Evolutionary conservation across 2,797 vertebrate species (phyloP).

Genomic region (Eulemur mongoz): DNA sequence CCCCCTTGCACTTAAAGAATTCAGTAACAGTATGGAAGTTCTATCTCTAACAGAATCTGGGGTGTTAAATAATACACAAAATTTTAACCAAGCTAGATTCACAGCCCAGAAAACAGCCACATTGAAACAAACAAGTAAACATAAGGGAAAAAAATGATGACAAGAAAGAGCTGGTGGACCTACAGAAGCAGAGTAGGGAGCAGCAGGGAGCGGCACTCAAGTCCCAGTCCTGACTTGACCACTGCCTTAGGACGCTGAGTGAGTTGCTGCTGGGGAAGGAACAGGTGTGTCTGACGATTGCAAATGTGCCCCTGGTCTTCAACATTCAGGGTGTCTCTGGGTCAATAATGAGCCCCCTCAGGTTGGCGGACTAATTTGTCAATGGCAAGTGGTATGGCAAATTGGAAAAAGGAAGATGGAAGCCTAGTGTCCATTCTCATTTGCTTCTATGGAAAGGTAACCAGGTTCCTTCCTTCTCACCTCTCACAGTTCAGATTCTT

Average conservation of each 20-base stretch:
- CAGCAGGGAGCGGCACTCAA: fast-evolving
- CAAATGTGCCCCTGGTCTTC: background rate
- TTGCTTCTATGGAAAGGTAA: background rate
- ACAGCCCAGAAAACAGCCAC: background rate
- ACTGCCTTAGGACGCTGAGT: background rate
- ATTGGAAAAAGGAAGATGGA: background rate
- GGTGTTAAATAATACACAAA: background rate
- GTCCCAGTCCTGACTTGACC: background rate
- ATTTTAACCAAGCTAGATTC: background rate
- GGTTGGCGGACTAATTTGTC: background rate
- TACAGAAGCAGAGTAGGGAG: background rate
- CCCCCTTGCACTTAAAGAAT: background rate
- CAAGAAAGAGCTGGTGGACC: background rate
- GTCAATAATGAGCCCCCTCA: background rate
- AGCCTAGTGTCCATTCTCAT: background rate
- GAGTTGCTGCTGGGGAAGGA: background rate
- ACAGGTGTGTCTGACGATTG: background rate
- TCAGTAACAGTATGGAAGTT: background rate
- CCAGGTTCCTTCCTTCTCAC: background rate
- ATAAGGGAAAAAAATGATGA: fast-evolving
- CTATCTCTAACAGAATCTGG: background rate
- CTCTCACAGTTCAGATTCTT: background rate
- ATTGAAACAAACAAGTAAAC: background rate
- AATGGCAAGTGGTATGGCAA: background rate
- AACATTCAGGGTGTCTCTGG: background rate